phyloP scores from a whole-genome alignment of 2,113 vertebrate genomes.

The Chlamydotis undulata region DNA sequence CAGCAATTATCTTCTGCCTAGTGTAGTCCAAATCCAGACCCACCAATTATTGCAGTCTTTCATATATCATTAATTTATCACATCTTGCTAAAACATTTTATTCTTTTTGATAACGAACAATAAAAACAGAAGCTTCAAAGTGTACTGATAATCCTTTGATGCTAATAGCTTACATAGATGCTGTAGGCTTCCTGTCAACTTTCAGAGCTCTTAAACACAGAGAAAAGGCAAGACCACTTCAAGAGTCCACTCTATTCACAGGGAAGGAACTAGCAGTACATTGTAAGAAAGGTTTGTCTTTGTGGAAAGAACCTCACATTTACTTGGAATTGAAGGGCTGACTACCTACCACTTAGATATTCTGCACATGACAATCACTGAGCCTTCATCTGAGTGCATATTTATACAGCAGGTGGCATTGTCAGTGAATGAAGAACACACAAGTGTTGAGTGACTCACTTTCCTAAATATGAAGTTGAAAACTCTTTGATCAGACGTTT shows the following conservation, averaged over 20 bases:
- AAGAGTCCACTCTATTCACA: conserved; percentile 11
- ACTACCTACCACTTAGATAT: background rate
- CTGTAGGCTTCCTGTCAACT: conserved; percentile 8
- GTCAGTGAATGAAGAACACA: conserved; percentile 51
- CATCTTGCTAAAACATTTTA: background rate
- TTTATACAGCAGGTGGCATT: conserved; percentile 53
- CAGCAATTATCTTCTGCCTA: background rate
- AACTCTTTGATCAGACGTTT: conserved; percentile 73
- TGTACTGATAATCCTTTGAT: background rate
- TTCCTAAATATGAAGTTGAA: conserved; percentile 63
- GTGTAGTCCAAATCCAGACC: background rate
- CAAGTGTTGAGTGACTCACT: conserved; percentile 42
- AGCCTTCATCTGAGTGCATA: background rate
- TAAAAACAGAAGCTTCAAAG: background rate
- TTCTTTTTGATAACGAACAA: background rate
- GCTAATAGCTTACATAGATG: background rate
- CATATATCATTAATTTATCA: background rate
- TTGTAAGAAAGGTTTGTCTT: background rate
- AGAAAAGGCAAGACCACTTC: conserved; percentile 5
- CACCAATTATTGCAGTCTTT: background rate
- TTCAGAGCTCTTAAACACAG: conserved; percentile 14
- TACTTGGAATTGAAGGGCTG: conserved; percentile 26
- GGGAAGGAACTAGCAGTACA: background rate
- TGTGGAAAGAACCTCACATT: conserved; percentile 30
- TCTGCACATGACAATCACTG: conserved; percentile 39